Evolutionary conservation across 2,797 vertebrate genomes (phyloP), one percentile per base, ranked within the genome.

Genomic region (Antennarius maculatus): DNA sequence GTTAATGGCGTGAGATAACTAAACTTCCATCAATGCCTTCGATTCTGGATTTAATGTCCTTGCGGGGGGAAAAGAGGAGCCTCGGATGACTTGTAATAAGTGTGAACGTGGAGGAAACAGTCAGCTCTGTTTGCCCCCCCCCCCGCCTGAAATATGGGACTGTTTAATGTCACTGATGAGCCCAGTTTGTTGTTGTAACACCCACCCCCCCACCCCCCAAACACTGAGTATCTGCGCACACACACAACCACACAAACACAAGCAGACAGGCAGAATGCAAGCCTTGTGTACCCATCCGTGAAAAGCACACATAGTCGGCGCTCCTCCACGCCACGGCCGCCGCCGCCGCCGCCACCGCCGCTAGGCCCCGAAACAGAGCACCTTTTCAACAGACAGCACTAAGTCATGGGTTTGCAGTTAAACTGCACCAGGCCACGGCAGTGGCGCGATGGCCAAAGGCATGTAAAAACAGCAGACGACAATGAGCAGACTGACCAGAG

Each of bases 391-490:
- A 70, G 50, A 68, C 60, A 27, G 75, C 82, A 77, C 83, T 87
- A 86, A 91, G 78, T 89, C 84, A 87, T 46, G 62, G 77, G 63
- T 51, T 54, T 54, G 74, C 74, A 54, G 82, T 90, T 85, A 81
- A 90, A 88, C 29, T 48, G 80, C 81, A 75, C 48, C 54, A 13
- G 81, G 80, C 67, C 69, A 5, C 48, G 70, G 81, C 45, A 43
- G 79, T 37, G 69, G 77, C 75, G 82, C 4, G 77, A 85, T 74
- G 82, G 76, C 82, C 74, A 60, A 62, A 79, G 73, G 83, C 86
- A 81, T 88, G 86, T 87, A 83, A 91, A 91, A 91, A 91, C 83
- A 84, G 69, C 71, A 81, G 71, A 84, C 77, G 71, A 89, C 88
- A 90, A 88, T 87, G 79, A 86, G 75, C 81, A 67, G 78, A 82